phyloP scores from a whole-genome alignment of 92 coral and sea anemone species.

The Nematostella vectensis region DNA sequence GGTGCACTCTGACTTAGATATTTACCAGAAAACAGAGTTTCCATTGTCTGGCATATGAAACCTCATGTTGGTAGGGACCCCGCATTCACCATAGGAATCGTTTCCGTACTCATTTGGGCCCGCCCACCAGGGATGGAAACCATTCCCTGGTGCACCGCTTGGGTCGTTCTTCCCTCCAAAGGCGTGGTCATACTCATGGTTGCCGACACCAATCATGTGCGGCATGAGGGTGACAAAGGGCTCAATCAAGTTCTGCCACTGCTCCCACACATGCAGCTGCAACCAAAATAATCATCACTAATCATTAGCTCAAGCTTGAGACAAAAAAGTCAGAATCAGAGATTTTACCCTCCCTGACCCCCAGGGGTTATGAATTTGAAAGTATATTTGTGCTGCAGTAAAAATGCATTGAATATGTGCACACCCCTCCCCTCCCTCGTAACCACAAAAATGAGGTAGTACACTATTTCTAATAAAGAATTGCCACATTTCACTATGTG shows the following conservation, averaged over 20 bases:
- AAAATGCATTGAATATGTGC: no score
- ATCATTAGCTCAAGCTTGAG: no score
- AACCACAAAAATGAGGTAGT: no score
- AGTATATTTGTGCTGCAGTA: no score
- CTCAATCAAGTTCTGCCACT: conserved; percentile 70
- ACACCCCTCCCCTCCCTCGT: no score
- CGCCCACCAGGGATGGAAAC: conserved; percentile 98
- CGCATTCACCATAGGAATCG: conserved; percentile 98
- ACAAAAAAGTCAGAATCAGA: no score
- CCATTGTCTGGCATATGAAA: conserved; percentile 97
- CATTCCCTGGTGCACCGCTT: conserved; percentile 90
- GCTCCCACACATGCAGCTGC: conserved; percentile 94
- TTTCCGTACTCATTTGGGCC: conserved; percentile 45
- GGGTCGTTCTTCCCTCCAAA: conserved; percentile 88
- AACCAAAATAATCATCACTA: no score
- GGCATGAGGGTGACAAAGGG: conserved; percentile 83
- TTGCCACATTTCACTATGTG: no score
- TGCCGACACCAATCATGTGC: conserved; percentile 94
- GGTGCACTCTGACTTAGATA: no score
- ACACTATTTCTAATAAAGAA: no score
- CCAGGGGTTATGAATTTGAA: no score
- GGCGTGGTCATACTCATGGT: conserved; percentile 85
- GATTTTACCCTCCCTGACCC: no score
- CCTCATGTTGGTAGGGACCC: conserved; percentile 89
- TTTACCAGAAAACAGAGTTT: conserved; percentile 89